These are phyloP conservation scores for Plutomurus gul DNA, from an alignment of 1,140 invertebrate genomes.

Conservation along the genomic window DNA sequence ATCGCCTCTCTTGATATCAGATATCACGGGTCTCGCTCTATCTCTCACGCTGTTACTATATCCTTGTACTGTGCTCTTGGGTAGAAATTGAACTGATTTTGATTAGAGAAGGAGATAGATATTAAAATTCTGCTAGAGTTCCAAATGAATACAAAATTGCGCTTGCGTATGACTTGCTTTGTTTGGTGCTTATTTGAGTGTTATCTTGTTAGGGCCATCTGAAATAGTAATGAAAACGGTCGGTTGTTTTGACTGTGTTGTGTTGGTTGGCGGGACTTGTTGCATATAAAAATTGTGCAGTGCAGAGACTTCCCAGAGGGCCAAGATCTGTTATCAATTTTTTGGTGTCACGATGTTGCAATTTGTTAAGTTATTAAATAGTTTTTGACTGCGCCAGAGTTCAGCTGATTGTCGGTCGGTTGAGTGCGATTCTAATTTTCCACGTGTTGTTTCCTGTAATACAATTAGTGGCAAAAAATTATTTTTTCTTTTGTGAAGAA, in stretches of 20 bases:
- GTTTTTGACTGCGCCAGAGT: background rate
- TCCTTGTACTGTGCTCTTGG: background rate
- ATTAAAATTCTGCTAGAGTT: background rate
- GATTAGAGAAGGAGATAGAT: background rate
- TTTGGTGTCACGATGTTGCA: conserved; percentile 23
- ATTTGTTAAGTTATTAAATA: conserved; percentile 24
- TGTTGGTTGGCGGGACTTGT: too few species aligned
- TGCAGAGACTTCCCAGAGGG: background rate
- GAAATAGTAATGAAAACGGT: conserved; percentile 1
- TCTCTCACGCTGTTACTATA: background rate
- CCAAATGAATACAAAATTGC: too few species aligned
- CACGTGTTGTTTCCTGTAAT: too few species aligned
- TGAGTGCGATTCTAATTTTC: background rate
- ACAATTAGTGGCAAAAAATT: too few species aligned
- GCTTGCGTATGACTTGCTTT: too few species aligned
- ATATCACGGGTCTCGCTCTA: too few species aligned
- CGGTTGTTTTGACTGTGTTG: too few species aligned
- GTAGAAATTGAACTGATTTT: background rate
- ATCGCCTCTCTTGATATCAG: conserved; percentile 2
- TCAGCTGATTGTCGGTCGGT: background rate
- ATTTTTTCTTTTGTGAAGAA: too few species aligned
- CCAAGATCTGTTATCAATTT: background rate
- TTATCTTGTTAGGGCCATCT: background rate
- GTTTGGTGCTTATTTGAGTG: too few species aligned
- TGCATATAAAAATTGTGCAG: too few species aligned